Evolutionary conservation across 2,113 vertebrate genomes (phyloP).

Genomic region (Lathamus discolor): DNA sequence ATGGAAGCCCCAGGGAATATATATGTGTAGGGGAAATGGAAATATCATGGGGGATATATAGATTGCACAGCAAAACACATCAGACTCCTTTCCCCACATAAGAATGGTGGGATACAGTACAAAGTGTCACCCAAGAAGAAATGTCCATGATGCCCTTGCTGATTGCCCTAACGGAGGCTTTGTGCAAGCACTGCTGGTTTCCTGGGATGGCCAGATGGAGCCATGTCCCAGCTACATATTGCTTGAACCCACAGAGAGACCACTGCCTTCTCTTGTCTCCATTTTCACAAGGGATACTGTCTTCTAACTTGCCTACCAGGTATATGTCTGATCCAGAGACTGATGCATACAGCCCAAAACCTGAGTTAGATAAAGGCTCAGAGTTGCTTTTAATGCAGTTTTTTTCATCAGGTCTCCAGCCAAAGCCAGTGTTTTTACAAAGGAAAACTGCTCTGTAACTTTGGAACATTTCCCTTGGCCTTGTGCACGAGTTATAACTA

Average conservation of each 20-base stretch:
- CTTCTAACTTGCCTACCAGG: not conserved
- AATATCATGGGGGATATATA: not conserved
- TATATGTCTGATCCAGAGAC: not conserved
- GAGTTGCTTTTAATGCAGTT: not conserved
- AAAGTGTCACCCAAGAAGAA: not conserved
- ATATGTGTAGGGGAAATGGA: not conserved
- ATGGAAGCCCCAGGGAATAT: not conserved
- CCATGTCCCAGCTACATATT: fast-evolving
- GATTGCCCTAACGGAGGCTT: not conserved
- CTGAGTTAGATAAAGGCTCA: not conserved
- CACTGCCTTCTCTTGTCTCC: not conserved
- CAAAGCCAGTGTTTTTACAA: not conserved
- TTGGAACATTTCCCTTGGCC: not conserved
- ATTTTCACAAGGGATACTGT: not conserved
- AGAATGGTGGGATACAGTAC: not conserved
- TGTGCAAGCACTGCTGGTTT: no score
- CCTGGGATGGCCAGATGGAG: not conserved
- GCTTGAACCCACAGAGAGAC: not conserved
- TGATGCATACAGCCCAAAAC: not conserved
- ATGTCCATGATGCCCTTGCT: not conserved
- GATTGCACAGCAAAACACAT: not conserved
- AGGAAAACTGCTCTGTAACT: not conserved
- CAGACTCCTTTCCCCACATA: not conserved
- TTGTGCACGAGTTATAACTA: not conserved
- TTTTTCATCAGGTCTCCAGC: not conserved